phyloP scores from a whole-genome alignment of 2,113 vertebrate genomes.

The Pollimyrus isidori region DNA sequence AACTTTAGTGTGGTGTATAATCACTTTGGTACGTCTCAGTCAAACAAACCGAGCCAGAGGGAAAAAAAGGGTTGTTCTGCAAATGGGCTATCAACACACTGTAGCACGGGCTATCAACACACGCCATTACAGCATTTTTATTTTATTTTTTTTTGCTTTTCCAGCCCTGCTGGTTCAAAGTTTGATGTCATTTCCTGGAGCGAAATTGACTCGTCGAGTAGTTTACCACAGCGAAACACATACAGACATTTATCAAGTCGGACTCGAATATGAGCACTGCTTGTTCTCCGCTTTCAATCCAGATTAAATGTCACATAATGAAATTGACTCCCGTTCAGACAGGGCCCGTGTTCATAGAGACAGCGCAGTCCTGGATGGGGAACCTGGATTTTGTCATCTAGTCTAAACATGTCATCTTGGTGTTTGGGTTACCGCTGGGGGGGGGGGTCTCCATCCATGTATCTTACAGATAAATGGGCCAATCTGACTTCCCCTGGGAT shows the following conservation, averaged over 20 bases:
- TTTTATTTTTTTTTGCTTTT: conserved; percentile 53
- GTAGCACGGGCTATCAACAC: conserved; percentile 65
- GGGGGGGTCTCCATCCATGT: conserved; percentile 41
- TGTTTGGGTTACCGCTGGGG: conserved; percentile 56
- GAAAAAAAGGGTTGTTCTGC: conserved; percentile 47
- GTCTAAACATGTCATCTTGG: conserved; percentile 58
- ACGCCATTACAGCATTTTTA: conserved; percentile 40
- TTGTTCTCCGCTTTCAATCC: conserved; percentile 56
- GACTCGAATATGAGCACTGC: conserved; percentile 49
- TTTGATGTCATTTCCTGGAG: conserved; percentile 64
- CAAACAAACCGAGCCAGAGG: conserved; percentile 31
- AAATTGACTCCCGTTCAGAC: conserved; percentile 52
- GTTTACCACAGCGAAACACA: conserved; percentile 23
- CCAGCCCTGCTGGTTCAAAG: conserved; percentile 51
- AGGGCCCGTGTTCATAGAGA: conserved; percentile 47
- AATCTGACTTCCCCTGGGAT: conserved; percentile 49
- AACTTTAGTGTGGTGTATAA: conserved; percentile 30
- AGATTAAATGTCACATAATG: conserved; percentile 63
- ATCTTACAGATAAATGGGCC: conserved; percentile 57
- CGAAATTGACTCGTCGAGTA: conserved; percentile 50
- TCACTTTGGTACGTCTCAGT: conserved; percentile 28
- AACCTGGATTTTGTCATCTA: conserved; percentile 60
- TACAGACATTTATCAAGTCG: conserved; percentile 56
- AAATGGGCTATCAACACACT: conserved; percentile 62
- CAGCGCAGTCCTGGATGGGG: conserved; percentile 45